Conservation (phyloP, 2,113 vertebrate genomes). For the Pholis gunnellus region DNA sequence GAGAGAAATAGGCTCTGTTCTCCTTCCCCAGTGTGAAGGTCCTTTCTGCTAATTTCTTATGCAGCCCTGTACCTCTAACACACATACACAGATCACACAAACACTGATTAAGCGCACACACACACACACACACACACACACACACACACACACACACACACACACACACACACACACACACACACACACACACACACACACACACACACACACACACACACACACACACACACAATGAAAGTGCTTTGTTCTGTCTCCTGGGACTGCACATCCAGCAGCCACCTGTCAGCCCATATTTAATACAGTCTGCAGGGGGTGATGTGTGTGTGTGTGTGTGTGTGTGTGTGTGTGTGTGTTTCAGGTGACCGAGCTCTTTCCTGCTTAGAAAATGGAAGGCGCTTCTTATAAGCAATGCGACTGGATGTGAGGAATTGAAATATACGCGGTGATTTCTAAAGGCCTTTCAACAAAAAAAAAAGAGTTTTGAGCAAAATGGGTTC, state of each 20-base stretch:
- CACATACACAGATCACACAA: slow-evolving; percentile 8
- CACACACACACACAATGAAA: too few relatives aligned
- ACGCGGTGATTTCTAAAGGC: slow-evolving; percentile 28
- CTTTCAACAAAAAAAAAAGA: background rate
- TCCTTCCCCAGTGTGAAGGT: slow-evolving; percentile 18
- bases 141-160: background rate
- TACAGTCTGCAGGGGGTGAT: slow-evolving; percentile 41
- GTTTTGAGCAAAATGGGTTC: slow-evolving; percentile 25
- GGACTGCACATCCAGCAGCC: slow-evolving; percentile 67
- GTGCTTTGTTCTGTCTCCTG: slow-evolving; percentile 66
- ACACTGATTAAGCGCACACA: background rate
- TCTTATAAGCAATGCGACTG: slow-evolving; percentile 33
- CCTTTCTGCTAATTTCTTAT: slow-evolving; percentile 24
- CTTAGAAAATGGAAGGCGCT: slow-evolving; percentile 33
- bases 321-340: background rate
- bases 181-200: background rate
- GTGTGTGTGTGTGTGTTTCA: slow-evolving; percentile 17
- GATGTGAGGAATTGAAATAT: slow-evolving; percentile 5
- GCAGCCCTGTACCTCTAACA: slow-evolving; percentile 25
- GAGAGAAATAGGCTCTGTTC: background rate
- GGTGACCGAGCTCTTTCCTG: slow-evolving; percentile 33
- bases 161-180: slow-evolving; percentile 1
- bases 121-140: slow-evolving; percentile 4
- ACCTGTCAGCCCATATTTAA: slow-evolving; percentile 67
- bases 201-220: slow-evolving; percentile 2